A percentile compares a stretch with the other conserved stretches of the same genome.
Evolutionary conservation across 2,113 vertebrate species (phyloP).

Genomic region (Halichoeres trimaculatus): DNA sequence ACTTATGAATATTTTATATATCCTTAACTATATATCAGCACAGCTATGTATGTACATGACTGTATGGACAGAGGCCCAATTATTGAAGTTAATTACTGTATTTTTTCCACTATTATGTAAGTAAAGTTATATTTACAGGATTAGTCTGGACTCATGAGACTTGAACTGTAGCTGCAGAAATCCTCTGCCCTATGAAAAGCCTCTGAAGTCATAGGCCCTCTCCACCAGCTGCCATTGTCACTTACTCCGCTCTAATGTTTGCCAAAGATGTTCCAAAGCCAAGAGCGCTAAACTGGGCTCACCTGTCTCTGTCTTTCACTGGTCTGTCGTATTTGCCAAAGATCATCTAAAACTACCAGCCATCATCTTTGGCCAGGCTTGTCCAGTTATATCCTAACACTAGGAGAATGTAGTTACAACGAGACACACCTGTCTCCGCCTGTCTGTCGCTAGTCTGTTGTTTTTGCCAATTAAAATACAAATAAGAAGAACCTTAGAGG

Average conservation of each 20-base stretch:
- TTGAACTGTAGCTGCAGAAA: constrained; percentile 27
- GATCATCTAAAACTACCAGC: constrained; percentile 57
- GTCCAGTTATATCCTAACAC: constrained; percentile 61
- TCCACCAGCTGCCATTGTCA: constrained; percentile 72
- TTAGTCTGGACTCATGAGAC: background rate
- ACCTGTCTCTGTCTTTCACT: constrained; percentile 75
- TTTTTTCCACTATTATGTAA: background rate
- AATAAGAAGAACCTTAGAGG: constrained; percentile 32
- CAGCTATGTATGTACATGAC: background rate
- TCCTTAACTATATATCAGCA: background rate
- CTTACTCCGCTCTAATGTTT: constrained; percentile 61
- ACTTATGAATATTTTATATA: too few relatives aligned
- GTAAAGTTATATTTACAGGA: background rate
- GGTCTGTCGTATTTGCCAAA: constrained; percentile 63
- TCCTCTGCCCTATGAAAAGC: constrained; percentile 31
- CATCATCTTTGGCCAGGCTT: constrained; percentile 31
- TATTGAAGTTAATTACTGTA: too few relatives aligned
- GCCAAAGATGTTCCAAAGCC: constrained; percentile 65
- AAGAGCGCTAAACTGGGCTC: constrained; percentile 50
- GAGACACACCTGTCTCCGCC: constrained; percentile 60
- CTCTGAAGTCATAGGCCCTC: constrained; percentile 30
- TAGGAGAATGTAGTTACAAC: constrained; percentile 52
- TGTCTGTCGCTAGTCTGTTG: constrained; percentile 31
- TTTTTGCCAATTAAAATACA: constrained; percentile 66
- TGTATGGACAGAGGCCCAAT: background rate